Base-by-base conservation (phyloP, 2,888 invertebrate genomes). In the Cerastoderma edule region DNA sequence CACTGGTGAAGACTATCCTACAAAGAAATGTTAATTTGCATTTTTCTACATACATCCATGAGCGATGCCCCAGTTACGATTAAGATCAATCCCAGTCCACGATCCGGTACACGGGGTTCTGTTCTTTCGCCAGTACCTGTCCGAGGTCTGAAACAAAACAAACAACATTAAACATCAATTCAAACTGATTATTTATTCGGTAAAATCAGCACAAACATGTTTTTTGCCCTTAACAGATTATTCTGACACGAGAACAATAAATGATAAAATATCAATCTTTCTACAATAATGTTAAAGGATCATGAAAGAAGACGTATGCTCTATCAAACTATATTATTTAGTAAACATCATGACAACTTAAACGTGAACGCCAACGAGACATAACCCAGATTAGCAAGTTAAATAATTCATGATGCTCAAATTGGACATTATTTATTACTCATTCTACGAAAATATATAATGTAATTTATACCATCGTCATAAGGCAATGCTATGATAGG, bases 111-210 rank as follows among this genome's bases (percentile, higher is more conserved):
- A 66, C 1, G 57, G 57, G 3, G 28, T 13, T 27, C 28, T 28
- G 32, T 73, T 74, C 24, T 74, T 74, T 19, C 74, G 27, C 75
- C 69, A 66, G 10, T 33, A 22, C 16, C 57, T 35, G 16, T 66
- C 66, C 0, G n/a, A 1, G 2, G 2, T 39, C 63, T 63, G n/a
- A 8, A 32, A 57, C 16, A 6, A 27, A 30, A 56, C 50, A 50
- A 13, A 5, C 6, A 50, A 39, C 16, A 39, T 16, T 39, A 16
- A 8, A 39, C 39, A 39, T 10, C 10, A 39, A 39, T 39, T 39
- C 8, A 10, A 10, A 39, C 39, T 8, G 39, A 16, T 39, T 16
- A 13, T 10, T 16, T 8, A 39, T 8, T 10, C 10, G 10, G 16
- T 39, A 13, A 13, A 39, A 39, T 10, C 8, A 16, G 16, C 8